Base-by-base conservation (phyloP, 1,140 invertebrate genomes). In the Ceratina calcarata region DNA sequence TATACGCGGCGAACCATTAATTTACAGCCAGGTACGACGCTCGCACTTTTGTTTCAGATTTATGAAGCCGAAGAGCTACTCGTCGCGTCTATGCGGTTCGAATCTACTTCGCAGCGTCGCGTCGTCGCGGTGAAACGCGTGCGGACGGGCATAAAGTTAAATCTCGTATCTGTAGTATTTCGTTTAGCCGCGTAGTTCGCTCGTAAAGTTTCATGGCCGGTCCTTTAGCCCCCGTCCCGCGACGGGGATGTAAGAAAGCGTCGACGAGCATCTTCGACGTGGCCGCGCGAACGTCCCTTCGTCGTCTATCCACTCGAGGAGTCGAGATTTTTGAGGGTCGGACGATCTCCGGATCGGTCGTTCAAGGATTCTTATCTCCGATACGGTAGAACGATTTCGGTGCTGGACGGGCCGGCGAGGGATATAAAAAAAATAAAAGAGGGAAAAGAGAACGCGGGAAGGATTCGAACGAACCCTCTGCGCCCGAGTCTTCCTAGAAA, bases 321-420 rank as follows among this genome's bases (percentile, higher is more conserved):
- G 78, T 83, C 78, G 80, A 83, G 86, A 87, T 87, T 87, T 78
- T 87, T 81, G 85, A 85, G 85, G 83, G 86, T 82, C 71, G 78
- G 85, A 79, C 83, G 86, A 83, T 58, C 64, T 85, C 65, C 57
- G 78, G 83, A 85, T 87, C 85, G 83, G 77, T 82, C 86, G 78
- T 85, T 87, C 86, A 78, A 87, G 81, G 86, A 87, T 87, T 82
- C 86, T 87, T 85, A 87, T 87, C 86, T 73, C 71, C 73, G 75
- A 87, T 84, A 77, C 82, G 85, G 66, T 78, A 68, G 78, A 82
- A 86, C 80, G 84, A 83, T 86, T 74, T 78, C 78, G 66, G 18
- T 66, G 84, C 68, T 64, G 84, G 85, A 79, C 82, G 71, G 60
- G 51, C 78, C 69, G 73, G 37, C 81, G 70, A 66, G 62, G 76